Evolutionary conservation across 2,797 vertebrate genomes (phyloP), one percentile per base, ranked within the genome.

Genomic region (Acipenser oxyrinchus): DNA sequence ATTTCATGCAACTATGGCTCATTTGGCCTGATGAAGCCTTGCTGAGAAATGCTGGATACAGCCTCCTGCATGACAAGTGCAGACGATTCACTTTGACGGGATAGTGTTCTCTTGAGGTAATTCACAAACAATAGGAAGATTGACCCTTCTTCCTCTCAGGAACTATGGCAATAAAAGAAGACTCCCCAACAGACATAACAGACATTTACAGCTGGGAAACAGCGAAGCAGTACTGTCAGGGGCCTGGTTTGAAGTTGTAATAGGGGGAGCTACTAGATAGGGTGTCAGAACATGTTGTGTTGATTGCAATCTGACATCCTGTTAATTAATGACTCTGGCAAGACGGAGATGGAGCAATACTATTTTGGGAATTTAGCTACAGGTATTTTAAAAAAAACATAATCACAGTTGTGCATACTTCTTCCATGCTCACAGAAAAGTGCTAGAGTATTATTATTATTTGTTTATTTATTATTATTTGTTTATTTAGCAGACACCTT

Each of bases 61-160:
- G 49, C 53, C 61, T 6, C 15, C 65, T 67, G 68, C 51, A 72
- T 77, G 76, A 82, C 79, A 81, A 73, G 57, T 10, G 68, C 65
- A 71, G 70, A 73, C 66, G 68, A 48, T 61, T 66, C 52, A 68
- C 48, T 64, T 60, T 70, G 64, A 62, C 69, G 66, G 71, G 68
- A 70, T 65, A 62, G 68, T 70, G 69, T 15, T 65, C 69, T 72
- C 80, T 78, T 83, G 70, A 72, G 74, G 74, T 78, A 82, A 87
- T 84, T 87, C 78, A 65, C 69, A 55, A 51, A 74, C 74, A 84
- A 79, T 79, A 76, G 74, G 73, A 83, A 88, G 85, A 87, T 77
- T 79, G 75, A 83, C 77, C 78, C 70, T 70, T 69, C 68, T 68
- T 57, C 53, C 50, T 52, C 60, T 76, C 73, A 71, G 8, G 59